Conservation (phyloP, 2,797 vertebrate species). For the Manis pentadactyla region DNA sequence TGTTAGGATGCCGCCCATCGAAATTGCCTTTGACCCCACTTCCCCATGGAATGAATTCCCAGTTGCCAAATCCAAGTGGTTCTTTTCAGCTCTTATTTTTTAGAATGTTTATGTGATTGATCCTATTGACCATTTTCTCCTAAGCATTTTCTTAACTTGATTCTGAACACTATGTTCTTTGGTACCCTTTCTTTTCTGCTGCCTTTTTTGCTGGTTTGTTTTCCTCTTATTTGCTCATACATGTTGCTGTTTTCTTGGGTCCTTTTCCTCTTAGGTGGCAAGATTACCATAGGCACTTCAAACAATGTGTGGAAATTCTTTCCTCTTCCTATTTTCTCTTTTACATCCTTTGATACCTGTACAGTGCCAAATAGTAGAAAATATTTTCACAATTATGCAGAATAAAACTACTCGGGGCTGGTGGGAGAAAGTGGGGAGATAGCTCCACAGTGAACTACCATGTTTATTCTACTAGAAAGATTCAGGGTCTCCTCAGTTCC, state of each 20-base stretch:
- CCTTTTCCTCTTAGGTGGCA: background rate
- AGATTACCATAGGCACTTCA: background rate
- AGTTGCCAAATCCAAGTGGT: background rate
- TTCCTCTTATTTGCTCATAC: slow-evolving; percentile 1
- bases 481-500: background rate
- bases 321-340: background rate
- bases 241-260: background rate
- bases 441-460: background rate
- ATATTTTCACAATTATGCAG: background rate
- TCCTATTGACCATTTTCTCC: background rate
- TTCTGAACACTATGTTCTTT: background rate
- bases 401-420: background rate
- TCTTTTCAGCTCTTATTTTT: background rate
- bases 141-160: background rate
- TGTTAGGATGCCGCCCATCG: background rate
- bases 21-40: background rate
- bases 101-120: background rate
- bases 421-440: background rate
- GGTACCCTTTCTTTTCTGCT: background rate
- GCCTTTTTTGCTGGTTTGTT: background rate
- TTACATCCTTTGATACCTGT: background rate
- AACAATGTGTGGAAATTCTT: too few species aligned
- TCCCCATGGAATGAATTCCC: slow-evolving; percentile 18
- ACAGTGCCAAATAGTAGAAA: background rate
- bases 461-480: background rate